phyloP scores from a whole-genome alignment of 2,797 vertebrate genomes.

The Esox lucius region DNA sequence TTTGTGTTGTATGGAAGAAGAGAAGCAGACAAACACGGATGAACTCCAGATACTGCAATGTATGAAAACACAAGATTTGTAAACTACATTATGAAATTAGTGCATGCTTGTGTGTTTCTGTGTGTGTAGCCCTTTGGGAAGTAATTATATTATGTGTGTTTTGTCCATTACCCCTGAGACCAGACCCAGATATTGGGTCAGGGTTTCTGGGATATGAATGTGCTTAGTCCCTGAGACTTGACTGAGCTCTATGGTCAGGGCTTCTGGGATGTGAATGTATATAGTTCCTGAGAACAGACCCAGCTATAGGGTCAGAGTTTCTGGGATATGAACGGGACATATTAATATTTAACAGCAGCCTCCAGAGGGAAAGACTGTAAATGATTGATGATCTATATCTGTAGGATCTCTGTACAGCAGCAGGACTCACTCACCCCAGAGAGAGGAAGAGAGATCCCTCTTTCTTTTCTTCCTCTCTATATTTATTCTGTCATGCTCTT shows the following conservation, averaged over 20 bases:
- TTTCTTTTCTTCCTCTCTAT: neutral
- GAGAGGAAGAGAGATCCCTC: neutral
- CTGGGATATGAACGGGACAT: slow-evolving; percentile 77
- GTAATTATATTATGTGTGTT: slow-evolving; percentile 9
- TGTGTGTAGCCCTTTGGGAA: too few relatives aligned
- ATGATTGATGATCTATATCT: slow-evolving; percentile 73
- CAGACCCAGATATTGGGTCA: too few relatives aligned
- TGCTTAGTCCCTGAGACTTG: slow-evolving; percentile 23
- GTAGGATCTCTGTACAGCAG: slow-evolving; percentile 48
- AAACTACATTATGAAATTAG: too few relatives aligned
- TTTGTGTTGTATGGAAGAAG: too few relatives aligned
- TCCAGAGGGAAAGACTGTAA: slow-evolving; percentile 71
- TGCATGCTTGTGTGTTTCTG: too few relatives aligned
- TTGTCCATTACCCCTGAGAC: neutral
- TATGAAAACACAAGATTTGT: too few relatives aligned
- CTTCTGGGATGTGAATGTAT: slow-evolving; percentile 74
- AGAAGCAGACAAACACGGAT: too few relatives aligned
- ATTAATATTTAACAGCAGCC: slow-evolving; percentile 80
- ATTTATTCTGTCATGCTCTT: neutral
- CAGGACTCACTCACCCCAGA: slow-evolving; percentile 19
- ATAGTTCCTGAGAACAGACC: slow-evolving; percentile 44
- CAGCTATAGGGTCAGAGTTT: slow-evolving; percentile 71
- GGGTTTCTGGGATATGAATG: too few relatives aligned
- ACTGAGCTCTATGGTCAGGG: slow-evolving; percentile 71
- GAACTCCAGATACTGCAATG: too few relatives aligned